These are phyloP conservation scores for Cheilinus undulatus DNA, from an alignment of 2,113 vertebrate species.

Conservation along the genomic window DNA sequence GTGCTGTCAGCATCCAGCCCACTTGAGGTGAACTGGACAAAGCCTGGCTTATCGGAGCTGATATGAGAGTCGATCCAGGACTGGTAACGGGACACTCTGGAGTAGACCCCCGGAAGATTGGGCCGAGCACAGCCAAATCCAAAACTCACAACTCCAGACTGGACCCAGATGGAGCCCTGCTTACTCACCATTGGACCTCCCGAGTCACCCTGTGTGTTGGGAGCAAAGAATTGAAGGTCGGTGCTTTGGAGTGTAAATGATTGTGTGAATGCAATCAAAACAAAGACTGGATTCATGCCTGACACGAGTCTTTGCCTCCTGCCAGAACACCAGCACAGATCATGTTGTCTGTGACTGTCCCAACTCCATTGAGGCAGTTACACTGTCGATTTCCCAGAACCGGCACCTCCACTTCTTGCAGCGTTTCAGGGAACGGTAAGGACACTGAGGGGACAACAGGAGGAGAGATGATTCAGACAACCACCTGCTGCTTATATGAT, in stretches of 20 bases:
- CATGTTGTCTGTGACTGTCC: conserved; percentile 82
- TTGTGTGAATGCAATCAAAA: not conserved
- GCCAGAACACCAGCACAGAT: conserved; percentile 83
- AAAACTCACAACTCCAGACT: conserved; percentile 90
- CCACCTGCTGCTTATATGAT: conserved; percentile 56
- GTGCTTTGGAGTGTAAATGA: not conserved
- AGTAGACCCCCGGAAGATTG: conserved; percentile 89
- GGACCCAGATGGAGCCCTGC: conserved; percentile 84
- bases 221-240: not conserved
- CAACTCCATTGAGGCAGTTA: conserved; percentile 59
- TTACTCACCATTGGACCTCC: conserved; percentile 88
- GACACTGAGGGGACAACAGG: conserved; percentile 22
- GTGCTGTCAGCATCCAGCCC: conserved; percentile 55
- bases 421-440: conserved; percentile 52
- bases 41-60: conserved; percentile 57
- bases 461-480: conserved; percentile 50
- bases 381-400: conserved; percentile 75
- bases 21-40: conserved; percentile 54
- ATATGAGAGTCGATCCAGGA: conserved; percentile 83
- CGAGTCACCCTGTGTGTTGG: conserved; percentile 85
- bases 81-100: conserved; percentile 86
- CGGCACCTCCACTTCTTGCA: conserved; percentile 76
- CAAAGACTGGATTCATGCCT: conserved; percentile 15
- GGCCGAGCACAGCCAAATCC: conserved; percentile 86
- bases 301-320: conserved; percentile 83